phyloP scores from a whole-genome alignment of 2,113 vertebrate species.

The Platycercus adscitus region DNA sequence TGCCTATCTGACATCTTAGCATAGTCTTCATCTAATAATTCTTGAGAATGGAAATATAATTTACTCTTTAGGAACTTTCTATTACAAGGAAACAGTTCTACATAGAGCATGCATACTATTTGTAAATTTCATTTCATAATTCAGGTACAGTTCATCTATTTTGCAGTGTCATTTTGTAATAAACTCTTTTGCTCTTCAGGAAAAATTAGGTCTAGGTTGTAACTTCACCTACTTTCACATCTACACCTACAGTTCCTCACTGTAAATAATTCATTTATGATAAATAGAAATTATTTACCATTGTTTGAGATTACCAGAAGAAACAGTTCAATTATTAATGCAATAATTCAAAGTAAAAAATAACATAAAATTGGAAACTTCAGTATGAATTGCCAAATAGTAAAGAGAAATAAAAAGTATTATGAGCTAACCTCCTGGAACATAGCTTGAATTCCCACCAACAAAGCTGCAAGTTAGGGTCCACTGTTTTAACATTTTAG shows the following conservation, averaged over 20 bases:
- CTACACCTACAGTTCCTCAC: not conserved
- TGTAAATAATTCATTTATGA: not conserved
- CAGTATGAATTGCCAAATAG: not conserved
- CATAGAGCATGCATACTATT: not conserved
- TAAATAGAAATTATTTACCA: not conserved
- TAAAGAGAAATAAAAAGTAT: not conserved
- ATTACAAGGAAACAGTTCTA: not conserved
- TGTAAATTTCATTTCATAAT: not conserved
- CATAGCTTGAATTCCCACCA: not conserved
- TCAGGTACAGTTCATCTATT: not conserved
- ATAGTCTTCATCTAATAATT: not conserved
- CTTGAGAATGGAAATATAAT: not conserved
- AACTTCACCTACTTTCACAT: not conserved
- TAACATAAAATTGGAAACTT: not conserved
- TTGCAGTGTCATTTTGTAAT: not conserved
- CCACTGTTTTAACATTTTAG: not conserved
- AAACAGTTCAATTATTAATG: not conserved
- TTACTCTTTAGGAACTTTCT: not conserved
- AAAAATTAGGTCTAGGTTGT: not conserved
- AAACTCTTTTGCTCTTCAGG: not conserved
- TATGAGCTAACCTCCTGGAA: not conserved
- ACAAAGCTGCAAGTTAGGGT: not conserved
- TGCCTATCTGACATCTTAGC: not conserved
- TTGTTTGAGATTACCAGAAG: not conserved
- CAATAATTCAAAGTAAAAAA: not conserved